Conservation (phyloP, 2,888 invertebrate genomes). For the Oscheius onirici region DNA sequence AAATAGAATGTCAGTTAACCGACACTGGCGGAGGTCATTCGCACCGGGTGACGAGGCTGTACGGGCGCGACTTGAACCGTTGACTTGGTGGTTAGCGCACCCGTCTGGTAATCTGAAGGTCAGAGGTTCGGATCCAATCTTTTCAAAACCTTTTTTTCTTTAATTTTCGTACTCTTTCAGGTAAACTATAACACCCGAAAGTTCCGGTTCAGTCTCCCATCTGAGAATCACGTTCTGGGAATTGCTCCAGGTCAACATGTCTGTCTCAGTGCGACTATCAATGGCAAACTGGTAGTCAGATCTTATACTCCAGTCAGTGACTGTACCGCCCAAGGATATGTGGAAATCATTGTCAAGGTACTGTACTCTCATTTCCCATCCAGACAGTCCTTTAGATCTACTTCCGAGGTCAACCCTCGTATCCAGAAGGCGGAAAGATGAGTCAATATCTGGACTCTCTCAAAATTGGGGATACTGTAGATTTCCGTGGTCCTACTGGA, state of each 20-base stretch:
- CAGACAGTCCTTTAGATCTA: constrained; percentile 80
- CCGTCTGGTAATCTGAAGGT: too few species aligned
- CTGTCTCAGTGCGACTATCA: constrained; percentile 87
- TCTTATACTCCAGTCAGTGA: constrained; percentile 96
- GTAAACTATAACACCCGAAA: constrained; percentile 93
- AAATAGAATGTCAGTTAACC: too few species aligned
- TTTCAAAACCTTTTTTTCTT: background rate
- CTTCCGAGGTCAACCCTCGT: too few species aligned
- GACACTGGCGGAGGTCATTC: too few species aligned
- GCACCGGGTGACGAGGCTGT: too few species aligned
- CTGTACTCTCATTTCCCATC: background rate
- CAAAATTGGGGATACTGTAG: constrained; percentile 83
- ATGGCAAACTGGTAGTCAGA: constrained; percentile 88
- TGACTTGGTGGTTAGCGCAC: too few species aligned
- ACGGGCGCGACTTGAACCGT: too few species aligned
- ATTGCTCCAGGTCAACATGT: constrained; percentile 89
- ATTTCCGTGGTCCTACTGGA: constrained; percentile 88
- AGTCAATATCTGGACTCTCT: constrained; percentile 89
- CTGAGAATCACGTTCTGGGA: constrained; percentile 88
- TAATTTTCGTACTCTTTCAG: constrained; percentile 62
- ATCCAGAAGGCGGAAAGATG: constrained; percentile 91
- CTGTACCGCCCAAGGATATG: constrained; percentile 90
- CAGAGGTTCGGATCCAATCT: too few species aligned
- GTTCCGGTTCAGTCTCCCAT: constrained; percentile 89
- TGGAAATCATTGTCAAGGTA: constrained; percentile 91